A percentile compares a stretch with the other conserved stretches of the same genome.
Conservation (phyloP, 1,140 invertebrate species). For the Drosophila busckii region DNA sequence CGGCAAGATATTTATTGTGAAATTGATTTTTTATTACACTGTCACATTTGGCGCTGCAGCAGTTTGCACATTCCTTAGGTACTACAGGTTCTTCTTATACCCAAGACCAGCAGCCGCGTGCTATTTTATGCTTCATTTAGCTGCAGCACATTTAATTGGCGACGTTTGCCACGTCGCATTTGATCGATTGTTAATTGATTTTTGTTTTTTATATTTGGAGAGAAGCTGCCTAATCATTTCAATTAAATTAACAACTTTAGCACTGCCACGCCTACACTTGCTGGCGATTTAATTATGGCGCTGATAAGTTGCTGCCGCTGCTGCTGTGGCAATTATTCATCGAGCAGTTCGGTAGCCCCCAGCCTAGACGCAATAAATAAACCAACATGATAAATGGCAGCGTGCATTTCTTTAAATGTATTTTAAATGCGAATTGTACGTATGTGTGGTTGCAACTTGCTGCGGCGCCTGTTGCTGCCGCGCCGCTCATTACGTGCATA, state of each 20-base stretch:
- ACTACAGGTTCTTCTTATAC: too few species aligned
- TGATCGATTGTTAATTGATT: conserved; percentile 75
- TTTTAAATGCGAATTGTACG: conserved; percentile 75
- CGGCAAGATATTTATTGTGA: conserved; percentile 68
- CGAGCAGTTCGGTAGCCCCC: conserved; percentile 34
- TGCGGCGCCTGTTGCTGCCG: conserved; percentile 64
- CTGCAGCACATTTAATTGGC: conserved; percentile 74
- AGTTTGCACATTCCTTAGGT: conserved; percentile 49
- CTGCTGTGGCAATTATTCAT: conserved; percentile 78
- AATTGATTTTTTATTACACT: conserved; percentile 78
- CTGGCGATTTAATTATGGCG: conserved; percentile 78
- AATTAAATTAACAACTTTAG: conserved; percentile 55
- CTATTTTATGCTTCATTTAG: conserved; percentile 78
- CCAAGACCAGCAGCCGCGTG: conserved; percentile 73
- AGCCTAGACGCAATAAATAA: conserved; percentile 70
- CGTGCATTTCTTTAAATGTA: conserved; percentile 67
- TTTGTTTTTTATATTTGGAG: conserved; percentile 47
- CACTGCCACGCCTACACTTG: conserved; percentile 45
- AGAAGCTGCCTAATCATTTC: conserved; percentile 44
- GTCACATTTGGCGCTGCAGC: conserved; percentile 58
- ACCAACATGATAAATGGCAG: conserved; percentile 71
- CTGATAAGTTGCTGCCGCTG: conserved; percentile 77
- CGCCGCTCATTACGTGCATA: conserved; percentile 67
- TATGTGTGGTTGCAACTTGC: conserved; percentile 24
- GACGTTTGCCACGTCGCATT: conserved; percentile 15